Evolutionary conservation across 2,113 vertebrate genomes (phyloP).

Genomic region (Pelodiscus sinensis): DNA sequence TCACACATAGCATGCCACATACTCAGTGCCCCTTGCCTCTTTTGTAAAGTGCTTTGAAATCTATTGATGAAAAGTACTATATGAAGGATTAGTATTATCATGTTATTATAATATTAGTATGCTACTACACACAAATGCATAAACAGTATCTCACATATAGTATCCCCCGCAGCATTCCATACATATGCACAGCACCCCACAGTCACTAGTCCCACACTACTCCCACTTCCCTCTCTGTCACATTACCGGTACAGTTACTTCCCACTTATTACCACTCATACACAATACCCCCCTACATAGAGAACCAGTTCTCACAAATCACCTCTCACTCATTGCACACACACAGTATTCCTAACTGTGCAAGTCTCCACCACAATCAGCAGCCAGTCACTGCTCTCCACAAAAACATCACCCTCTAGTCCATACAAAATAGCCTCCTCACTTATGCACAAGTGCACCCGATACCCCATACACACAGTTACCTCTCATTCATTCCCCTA

Average conservation of each 20-base stretch:
- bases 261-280: neutral
- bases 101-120: neutral
- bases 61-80: too few relatives aligned
- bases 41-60: too few relatives aligned
- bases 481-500: neutral
- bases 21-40: too few relatives aligned
- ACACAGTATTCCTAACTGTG: neutral
- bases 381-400: neutral
- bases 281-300: neutral
- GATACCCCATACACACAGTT: neutral
- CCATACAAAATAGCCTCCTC: neutral
- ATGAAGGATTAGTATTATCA: too few relatives aligned
- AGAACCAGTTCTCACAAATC: neutral
- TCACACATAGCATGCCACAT: too few relatives aligned
- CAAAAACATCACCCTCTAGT: neutral
- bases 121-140: neutral
- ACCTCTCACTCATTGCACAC: neutral
- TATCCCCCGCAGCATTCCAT: neutral
- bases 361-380: neutral
- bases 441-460: neutral
- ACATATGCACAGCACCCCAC: neutral
- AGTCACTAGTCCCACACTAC: too few relatives aligned
- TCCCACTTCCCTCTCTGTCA: neutral
- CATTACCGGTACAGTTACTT: neutral
- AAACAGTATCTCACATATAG: neutral